Percentiles rank a stretch among this genome's conserved stretches.
Evolutionary conservation across 2,797 vertebrate genomes (phyloP).

Genomic region (Hybognathus amarus): DNA sequence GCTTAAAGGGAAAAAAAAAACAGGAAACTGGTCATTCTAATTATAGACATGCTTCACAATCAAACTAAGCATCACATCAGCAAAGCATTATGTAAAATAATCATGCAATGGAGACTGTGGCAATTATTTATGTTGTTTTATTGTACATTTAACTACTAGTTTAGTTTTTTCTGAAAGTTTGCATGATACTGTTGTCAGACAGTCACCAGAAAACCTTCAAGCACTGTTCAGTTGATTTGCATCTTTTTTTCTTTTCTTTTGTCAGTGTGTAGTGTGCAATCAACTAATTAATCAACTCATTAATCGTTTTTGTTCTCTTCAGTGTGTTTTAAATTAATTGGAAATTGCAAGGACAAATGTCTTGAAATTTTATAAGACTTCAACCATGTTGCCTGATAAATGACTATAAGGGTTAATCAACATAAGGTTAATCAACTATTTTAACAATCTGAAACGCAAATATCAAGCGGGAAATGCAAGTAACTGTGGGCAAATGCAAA

Average conservation of each 20-base stretch:
- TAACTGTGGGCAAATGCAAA: too few relatives aligned
- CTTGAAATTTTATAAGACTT: background rate
- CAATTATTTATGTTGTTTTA: slow-evolving; percentile 5
- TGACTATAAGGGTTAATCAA: background rate
- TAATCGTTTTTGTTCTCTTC: background rate
- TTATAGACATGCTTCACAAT: slow-evolving; percentile 8
- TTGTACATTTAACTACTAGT: background rate
- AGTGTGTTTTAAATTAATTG: background rate
- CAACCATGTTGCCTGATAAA: background rate
- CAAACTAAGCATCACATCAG: slow-evolving; percentile 7
- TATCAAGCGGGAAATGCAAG: too few relatives aligned
- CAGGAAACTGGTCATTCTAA: background rate
- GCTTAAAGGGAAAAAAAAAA: background rate
- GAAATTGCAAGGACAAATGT: background rate
- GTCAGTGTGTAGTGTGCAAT: slow-evolving; percentile 33
- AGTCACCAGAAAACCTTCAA: background rate
- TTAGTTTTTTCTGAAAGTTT: background rate
- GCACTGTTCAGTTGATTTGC: background rate
- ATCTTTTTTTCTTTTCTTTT: slow-evolving; percentile 12
- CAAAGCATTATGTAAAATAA: slow-evolving; percentile 1
- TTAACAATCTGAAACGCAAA: too few relatives aligned
- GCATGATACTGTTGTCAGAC: background rate
- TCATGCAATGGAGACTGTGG: slow-evolving; percentile 10
- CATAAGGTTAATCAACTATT: background rate
- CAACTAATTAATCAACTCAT: slow-evolving; percentile 1